Percentiles rank a stretch among this genome's conserved stretches.
Conservation (phyloP, 2,797 vertebrate species). For the Gorsachius magnificus region DNA sequence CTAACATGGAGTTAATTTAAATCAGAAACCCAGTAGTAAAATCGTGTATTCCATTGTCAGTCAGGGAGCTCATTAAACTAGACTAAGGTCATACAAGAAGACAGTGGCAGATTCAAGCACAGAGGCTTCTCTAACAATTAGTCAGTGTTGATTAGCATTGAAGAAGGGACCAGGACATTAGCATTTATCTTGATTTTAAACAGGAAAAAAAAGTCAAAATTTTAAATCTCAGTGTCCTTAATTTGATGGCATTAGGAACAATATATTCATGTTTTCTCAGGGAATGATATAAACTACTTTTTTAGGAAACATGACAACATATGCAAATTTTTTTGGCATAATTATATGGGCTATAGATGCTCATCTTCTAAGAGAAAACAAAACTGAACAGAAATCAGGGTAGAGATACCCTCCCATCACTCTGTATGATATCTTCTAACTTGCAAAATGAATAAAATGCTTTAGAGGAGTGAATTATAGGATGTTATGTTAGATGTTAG, state of each 20-base stretch:
- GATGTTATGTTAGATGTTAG: neutral
- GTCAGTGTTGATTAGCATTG: neutral
- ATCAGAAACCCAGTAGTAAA: neutral
- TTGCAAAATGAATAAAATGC: neutral
- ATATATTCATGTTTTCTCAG: neutral
- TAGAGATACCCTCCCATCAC: neutral
- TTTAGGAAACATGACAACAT: neutral
- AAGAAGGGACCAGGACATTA: neutral
- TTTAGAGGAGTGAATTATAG: neutral
- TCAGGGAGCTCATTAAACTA: neutral
- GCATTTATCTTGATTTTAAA: neutral
- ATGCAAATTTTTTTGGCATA: neutral
- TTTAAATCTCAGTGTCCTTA: neutral
- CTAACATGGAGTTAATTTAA: conserved; percentile 6
- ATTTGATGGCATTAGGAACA: neutral
- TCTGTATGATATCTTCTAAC: neutral
- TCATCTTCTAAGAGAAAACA: neutral
- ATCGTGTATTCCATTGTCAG: neutral
- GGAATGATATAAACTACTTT: neutral
- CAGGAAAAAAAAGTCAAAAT: neutral
- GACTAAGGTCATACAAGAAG: neutral
- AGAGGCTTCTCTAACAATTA: neutral
- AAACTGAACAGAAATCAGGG: neutral
- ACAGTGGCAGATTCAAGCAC: neutral
- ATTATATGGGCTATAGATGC: neutral